phyloP scores from a whole-genome alignment of 30 jellyfish, hydroid and myxozoan species.

The Nemopilema nomurai region DNA sequence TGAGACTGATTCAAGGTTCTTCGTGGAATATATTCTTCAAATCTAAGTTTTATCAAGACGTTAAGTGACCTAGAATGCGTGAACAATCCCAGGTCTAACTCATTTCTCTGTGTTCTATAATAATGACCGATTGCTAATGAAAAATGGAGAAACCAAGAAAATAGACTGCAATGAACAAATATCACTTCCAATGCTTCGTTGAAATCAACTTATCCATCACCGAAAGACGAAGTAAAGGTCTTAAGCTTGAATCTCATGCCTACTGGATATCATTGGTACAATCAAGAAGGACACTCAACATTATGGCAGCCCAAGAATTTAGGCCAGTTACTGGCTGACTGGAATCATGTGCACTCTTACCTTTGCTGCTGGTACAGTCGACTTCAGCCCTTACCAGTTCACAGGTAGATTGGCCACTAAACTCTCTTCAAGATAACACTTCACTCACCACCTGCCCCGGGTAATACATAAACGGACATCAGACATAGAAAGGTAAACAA shows the following conservation, averaged over 20 bases:
- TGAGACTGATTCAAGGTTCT: no score
- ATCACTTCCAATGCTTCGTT: not conserved
- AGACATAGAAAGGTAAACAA: not conserved
- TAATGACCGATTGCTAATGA: not conserved
- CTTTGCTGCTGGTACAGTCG: not conserved
- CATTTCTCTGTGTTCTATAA: not conserved
- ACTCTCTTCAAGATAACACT: not conserved
- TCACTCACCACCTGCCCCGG: not conserved
- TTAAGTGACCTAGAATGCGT: no score
- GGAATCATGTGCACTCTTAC: no score
- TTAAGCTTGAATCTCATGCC: not conserved
- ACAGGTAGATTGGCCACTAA: not conserved
- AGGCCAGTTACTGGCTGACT: no score
- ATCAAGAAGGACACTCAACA: not conserved
- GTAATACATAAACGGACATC: not conserved
- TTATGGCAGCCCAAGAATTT: no score
- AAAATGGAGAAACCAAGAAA: not conserved
- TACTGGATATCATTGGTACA: not conserved
- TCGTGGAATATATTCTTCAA: no score
- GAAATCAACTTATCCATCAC: not conserved
- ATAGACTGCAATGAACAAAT: not conserved
- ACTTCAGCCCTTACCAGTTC: not conserved
- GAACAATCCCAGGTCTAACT: not conserved
- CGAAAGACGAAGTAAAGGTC: not conserved
- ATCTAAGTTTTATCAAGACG: no score